Evolutionary conservation across 2,888 invertebrate genomes (phyloP), one percentile per base, ranked within the genome.

Genomic region (Nephrotoma flavescens): DNA sequence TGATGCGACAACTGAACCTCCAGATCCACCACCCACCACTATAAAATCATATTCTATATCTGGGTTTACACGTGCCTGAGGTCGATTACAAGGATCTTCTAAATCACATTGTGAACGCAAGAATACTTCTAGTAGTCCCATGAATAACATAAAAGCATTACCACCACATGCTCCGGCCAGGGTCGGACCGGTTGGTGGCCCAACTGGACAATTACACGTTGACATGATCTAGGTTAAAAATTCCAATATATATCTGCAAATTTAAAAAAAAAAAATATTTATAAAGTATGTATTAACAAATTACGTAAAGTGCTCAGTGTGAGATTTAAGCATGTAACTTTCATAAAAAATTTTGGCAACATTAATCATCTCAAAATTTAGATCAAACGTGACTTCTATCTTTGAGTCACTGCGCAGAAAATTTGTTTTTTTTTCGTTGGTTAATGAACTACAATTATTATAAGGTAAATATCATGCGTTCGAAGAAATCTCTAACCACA

Each of bases 61-160:
- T 42, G 91, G 91, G 87, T 91, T 91, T 47, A 91, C 90, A 85
- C 91, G 91, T 89, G 93, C 92, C 91, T 93, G 93, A 52, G 96
- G 95, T 86, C 96, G 93, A 12, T 96, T 95, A 89, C 97, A 97
- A 0, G 97, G 97, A 91, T 97, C 97, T 89, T 97, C 97, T 88
- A 97, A 92, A 90, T 97, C 97, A 90, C 97, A 97, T 90, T 97
- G 97, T 88, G 96, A 96, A 86, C 96, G 92, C 87, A 97, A 93
- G 91, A 97, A 97, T 6, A 97, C 97, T 90, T 97, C 97, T 84
- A 97, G 93, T 4, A 97, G 93, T 0, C 97, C 96, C 97, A 97
- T 97, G 92, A 97, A 97, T 84, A 97, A 94, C 96, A 97, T 96
- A 91, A 95, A 97, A 71, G 95, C 95, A 87, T 95, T 94, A 41